These are phyloP conservation scores for Clitarchus hookeri DNA, from an alignment of 2,888 invertebrate genomes.

Conservation along the genomic window DNA sequence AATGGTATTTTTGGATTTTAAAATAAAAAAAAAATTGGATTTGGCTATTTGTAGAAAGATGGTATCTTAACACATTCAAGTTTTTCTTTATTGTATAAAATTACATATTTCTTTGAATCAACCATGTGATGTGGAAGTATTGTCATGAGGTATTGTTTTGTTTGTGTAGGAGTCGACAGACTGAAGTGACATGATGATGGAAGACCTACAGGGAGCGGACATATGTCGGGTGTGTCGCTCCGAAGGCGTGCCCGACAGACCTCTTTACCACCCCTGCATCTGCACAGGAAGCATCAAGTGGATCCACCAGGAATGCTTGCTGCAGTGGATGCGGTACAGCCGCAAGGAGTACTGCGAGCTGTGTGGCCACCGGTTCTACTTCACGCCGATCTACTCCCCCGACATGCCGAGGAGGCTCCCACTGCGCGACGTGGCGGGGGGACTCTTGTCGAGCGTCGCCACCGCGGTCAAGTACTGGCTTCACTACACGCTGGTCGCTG, in stretches of 20 bases:
- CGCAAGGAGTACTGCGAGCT: slow-evolving; percentile 98
- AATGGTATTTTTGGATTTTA: too few species aligned
- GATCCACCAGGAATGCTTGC: slow-evolving; percentile 97
- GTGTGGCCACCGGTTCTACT: slow-evolving; percentile 96
- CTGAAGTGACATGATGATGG: slow-evolving; percentile 51
- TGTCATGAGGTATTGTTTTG: background rate
- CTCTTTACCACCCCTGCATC: slow-evolving; percentile 96
- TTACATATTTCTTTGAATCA: too few species aligned
- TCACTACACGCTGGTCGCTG: slow-evolving; percentile 94
- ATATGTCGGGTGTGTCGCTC: slow-evolving; percentile 98
- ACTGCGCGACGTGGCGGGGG: slow-evolving; percentile 87
- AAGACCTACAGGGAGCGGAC: slow-evolving; percentile 71
- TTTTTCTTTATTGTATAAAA: too few species aligned
- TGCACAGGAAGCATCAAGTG: slow-evolving; percentile 99
- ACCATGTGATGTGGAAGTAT: too few species aligned
- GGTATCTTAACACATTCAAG: too few species aligned
- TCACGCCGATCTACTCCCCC: slow-evolving; percentile 98
- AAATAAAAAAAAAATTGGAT: too few species aligned
- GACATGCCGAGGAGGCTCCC: slow-evolving; percentile 99
- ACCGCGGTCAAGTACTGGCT: slow-evolving; percentile 96
- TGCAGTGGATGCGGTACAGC: slow-evolving; percentile 99
- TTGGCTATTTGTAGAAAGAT: too few species aligned
- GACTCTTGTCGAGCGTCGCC: slow-evolving; percentile 84
- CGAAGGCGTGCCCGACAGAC: slow-evolving; percentile 89
- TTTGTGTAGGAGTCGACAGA: background rate